These are phyloP conservation scores for Sporophila hypoxantha DNA, from an alignment of 2,113 vertebrate species.

Conservation along the genomic window DNA sequence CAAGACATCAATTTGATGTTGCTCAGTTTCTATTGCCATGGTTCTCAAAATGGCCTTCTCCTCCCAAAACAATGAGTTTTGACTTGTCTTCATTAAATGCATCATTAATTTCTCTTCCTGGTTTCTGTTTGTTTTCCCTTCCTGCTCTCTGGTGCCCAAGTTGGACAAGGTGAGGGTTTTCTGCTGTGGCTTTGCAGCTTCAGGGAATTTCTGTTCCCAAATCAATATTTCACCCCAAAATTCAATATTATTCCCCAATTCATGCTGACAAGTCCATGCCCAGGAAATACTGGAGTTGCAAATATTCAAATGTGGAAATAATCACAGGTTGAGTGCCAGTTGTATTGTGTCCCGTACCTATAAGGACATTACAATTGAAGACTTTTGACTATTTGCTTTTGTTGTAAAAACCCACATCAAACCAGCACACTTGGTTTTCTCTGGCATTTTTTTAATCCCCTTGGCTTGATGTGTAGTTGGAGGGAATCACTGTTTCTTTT, in stretches of 20 bases:
- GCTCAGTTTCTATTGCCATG: neutral
- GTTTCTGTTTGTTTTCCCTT: conserved; percentile 51
- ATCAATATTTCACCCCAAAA: neutral
- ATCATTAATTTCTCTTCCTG: conserved; percentile 40
- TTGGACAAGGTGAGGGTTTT: neutral
- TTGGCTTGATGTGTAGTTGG: neutral
- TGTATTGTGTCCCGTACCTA: too few species aligned
- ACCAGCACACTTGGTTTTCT: neutral
- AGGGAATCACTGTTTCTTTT: neutral
- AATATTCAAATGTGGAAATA: neutral
- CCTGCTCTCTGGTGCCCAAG: neutral
- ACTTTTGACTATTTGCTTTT: neutral
- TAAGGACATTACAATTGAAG: neutral
- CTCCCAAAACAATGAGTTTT: conserved; percentile 31
- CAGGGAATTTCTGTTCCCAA: neutral
- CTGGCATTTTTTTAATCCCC: neutral
- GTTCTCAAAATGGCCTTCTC: neutral
- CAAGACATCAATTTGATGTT: neutral
- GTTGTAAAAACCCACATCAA: neutral
- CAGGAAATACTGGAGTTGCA: neutral
- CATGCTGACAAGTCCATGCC: rapidly evolving
- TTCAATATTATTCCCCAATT: neutral
- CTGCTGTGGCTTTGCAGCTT: neutral
- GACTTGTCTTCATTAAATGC: conserved; percentile 42
- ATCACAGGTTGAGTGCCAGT: neutral